phyloP scores from a whole-genome alignment of 2,113 vertebrate genomes.

The Cromileptes altivelis region DNA sequence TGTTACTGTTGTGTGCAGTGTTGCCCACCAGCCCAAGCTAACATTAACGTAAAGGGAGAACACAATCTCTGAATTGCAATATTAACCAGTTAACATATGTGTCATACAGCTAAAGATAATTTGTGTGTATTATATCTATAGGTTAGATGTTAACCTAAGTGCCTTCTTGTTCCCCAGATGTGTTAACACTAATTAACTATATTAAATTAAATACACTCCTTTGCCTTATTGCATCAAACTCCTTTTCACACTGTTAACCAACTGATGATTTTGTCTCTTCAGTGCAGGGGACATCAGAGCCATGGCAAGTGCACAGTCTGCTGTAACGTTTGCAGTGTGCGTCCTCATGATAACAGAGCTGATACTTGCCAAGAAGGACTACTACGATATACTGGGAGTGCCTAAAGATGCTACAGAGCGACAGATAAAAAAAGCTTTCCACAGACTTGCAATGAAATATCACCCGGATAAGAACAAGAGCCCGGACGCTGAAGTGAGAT shows the following conservation, averaged over 20 bases:
- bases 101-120: neutral
- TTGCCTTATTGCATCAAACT: neutral
- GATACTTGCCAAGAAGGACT: constrained; percentile 93
- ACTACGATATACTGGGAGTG: constrained; percentile 95
- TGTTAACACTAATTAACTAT: neutral
- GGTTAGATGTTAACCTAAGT: neutral
- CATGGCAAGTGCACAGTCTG: constrained; percentile 91
- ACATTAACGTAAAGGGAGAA: neutral
- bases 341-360: constrained; percentile 95
- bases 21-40: neutral
- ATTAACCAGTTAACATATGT: neutral
- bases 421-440: constrained; percentile 98
- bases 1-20: neutral
- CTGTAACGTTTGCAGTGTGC: constrained; percentile 91
- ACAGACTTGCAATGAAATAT: constrained; percentile 96
- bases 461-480: constrained; percentile 98
- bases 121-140: neutral
- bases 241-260: neutral
- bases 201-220: neutral
- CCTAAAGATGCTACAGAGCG: constrained; percentile 93
- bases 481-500: constrained; percentile 94
- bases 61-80: neutral
- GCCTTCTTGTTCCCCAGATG: neutral
- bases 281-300: constrained; percentile 73
- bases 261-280: neutral